Evolutionary conservation across 1,140 invertebrate species (phyloP).

Genomic region (Polypedilum vanderplanki): DNA sequence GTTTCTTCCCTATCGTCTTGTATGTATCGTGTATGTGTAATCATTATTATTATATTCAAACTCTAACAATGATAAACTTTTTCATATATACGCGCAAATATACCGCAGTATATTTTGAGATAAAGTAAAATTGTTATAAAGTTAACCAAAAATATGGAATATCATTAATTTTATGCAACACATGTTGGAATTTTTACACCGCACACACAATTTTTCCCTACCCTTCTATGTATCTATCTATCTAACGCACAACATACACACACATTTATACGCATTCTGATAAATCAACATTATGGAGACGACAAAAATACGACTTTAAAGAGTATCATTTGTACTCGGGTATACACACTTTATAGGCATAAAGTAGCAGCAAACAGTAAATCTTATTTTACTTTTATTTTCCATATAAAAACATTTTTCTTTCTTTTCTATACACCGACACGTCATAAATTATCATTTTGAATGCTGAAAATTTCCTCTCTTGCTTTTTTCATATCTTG

Average conservation of each 20-base stretch:
- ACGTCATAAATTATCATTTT: slow-evolving; percentile 27
- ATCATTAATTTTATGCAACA: slow-evolving; percentile 29
- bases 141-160: slow-evolving; percentile 26
- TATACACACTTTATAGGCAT: not conserved
- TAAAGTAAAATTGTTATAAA: slow-evolving; percentile 11
- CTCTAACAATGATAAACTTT: slow-evolving; percentile 14
- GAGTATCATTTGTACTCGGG: not conserved
- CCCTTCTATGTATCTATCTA: not conserved
- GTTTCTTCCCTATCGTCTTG: not conserved
- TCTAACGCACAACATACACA: not conserved
- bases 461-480: slow-evolving; percentile 1
- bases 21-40: not conserved
- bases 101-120: not conserved
- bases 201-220: slow-evolving; percentile 16
- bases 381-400: slow-evolving; percentile 24
- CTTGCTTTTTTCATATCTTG: not conserved
- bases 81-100: not conserved
- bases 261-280: not conserved
- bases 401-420: not conserved
- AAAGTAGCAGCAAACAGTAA: not conserved
- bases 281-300: not conserved
- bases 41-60: slow-evolving; percentile 17
- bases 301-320: slow-evolving; percentile 12
- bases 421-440: not conserved
- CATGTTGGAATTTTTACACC: slow-evolving; percentile 26